Conservation (phyloP, 2,113 vertebrate species). For the Scomber japonicus region DNA sequence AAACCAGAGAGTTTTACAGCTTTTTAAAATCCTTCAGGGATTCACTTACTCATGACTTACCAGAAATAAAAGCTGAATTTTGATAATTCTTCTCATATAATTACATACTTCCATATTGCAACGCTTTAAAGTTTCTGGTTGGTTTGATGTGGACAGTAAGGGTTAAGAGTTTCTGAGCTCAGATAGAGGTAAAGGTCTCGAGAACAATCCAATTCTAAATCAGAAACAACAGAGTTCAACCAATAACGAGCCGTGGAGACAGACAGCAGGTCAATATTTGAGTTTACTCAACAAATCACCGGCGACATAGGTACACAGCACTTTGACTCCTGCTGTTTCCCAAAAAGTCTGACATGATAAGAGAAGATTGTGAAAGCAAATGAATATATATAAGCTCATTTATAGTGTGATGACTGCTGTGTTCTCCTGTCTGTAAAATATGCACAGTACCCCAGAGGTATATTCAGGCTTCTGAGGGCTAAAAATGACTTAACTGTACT, state of each 20-base stretch:
- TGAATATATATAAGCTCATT: not conserved
- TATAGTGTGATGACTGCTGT: not conserved
- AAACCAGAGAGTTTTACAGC: constrained; percentile 42
- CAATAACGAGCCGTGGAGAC: constrained; percentile 14
- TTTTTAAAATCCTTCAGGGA: constrained; percentile 51
- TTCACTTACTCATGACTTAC: constrained; percentile 48
- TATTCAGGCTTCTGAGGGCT: not conserved
- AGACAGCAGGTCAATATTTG: constrained; percentile 37
- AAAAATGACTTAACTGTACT: constrained; percentile 2
- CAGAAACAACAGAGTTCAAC: constrained; percentile 25
- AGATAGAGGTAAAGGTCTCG: constrained; percentile 1
- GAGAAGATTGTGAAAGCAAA: not conserved
- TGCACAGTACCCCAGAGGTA: constrained; percentile 9
- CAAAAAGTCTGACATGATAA: not conserved
- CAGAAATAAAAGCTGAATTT: constrained; percentile 39
- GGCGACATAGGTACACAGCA: not conserved
- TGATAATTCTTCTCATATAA: constrained; percentile 50
- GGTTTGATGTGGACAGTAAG: not conserved
- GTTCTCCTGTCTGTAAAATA: not conserved
- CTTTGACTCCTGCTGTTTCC: constrained; percentile 1
- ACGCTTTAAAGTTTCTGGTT: not conserved
- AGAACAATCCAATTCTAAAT: constrained; percentile 7
- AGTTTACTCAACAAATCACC: constrained; percentile 30
- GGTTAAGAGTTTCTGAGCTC: constrained; percentile 18
- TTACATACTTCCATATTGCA: constrained; percentile 10